phyloP scores from a whole-genome alignment of 2,113 vertebrate genomes.

The Cygnus buccinator region DNA sequence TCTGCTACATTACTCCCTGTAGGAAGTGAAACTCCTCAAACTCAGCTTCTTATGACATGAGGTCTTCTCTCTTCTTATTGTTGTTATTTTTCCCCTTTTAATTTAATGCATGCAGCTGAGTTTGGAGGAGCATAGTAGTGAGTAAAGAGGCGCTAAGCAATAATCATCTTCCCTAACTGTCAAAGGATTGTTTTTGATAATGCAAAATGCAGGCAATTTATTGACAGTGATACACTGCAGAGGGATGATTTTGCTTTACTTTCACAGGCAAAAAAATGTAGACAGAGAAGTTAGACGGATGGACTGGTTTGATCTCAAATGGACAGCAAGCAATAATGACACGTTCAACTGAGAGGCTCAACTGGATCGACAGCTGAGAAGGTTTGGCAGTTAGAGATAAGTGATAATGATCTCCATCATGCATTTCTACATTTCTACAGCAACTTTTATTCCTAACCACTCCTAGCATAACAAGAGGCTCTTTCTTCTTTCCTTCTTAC shows the following conservation, averaged over 20 bases:
- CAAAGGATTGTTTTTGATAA: slow-evolving; percentile 41
- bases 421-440: not conserved
- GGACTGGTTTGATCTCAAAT: slow-evolving; percentile 24
- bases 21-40: slow-evolving; percentile 25
- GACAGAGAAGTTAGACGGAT: not conserved
- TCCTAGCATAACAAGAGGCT: not conserved
- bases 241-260: not conserved
- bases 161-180: slow-evolving; percentile 18
- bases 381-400: not conserved
- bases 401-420: not conserved
- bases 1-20: not conserved
- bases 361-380: not conserved
- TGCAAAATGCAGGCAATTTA: slow-evolving; percentile 36
- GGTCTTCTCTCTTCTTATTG: not conserved
- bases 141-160: slow-evolving; percentile 6
- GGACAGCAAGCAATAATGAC: slow-evolving; percentile 2
- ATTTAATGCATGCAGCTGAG: not conserved
- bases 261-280: not conserved
- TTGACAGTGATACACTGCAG: not conserved
- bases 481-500: not conserved
- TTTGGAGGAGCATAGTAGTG: not conserved
- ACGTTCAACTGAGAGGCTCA: not conserved
- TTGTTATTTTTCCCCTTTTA: not conserved
- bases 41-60: not conserved
- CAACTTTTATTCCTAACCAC: not conserved